Base-by-base conservation (phyloP, 2,888 invertebrate genomes). In the Linnaemya tessellans region DNA sequence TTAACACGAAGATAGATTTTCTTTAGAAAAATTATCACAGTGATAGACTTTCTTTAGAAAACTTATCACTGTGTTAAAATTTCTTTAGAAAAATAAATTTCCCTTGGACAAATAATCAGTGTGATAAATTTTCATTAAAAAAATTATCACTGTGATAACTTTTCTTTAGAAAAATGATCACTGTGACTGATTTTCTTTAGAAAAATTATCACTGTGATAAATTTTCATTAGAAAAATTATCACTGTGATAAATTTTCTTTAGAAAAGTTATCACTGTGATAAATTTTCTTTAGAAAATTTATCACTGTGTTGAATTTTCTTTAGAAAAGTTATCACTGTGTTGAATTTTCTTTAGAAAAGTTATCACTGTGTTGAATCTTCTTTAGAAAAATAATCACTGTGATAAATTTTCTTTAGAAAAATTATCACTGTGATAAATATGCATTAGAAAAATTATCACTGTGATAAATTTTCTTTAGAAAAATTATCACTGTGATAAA, bases 341-440 rank as follows among this genome's bases (percentile, higher is more conserved):
- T 15, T 41, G 15, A 22, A 15, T 43, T 22, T 20, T 20, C 9
- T n/a, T 9, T 3, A n/a, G n/a, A 35, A 62, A 20, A 60, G 1
- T 35, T 18, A 1, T 38, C 0, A 18, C 20, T 22, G 13, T 15
- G 22, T 15, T 64, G 10, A 38, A 13, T 25, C 13, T 51, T 51
- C 18, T 51, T 51, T 3, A 18, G 8, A 51, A 43, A 38, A 1
- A 15, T 43, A 15, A 13, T 43, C 30, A 30, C 3, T 60, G 30
- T 54, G 22, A 54, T 25, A 54, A 22, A 22, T 65, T 49, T 65
- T 46, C 25, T 25, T 0, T 30, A 46, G 38, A 41, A 71, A 58
- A 71, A 13, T 10, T 60, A 35, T n/a, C n/a, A 30, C 30, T 3
- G 30, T 30, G 3, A 30, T 30, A 30, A 30, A 30, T 30, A 3